phyloP scores from a whole-genome alignment of 1,140 invertebrate genomes.

The Samia ricini region DNA sequence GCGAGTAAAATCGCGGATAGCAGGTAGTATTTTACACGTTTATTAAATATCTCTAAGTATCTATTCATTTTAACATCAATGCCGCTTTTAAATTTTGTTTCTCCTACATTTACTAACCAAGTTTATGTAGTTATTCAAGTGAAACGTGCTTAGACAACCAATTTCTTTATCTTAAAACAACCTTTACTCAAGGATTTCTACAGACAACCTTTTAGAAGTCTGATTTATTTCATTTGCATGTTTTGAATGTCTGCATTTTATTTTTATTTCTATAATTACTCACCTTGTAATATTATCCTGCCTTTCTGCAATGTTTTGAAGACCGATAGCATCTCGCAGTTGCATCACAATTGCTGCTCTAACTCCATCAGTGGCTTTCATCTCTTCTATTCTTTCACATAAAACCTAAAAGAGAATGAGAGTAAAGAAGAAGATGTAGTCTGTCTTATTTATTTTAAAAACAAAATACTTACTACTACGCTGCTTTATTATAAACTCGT shows the following conservation, averaged over 20 bases:
- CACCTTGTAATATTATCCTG: constrained; percentile 88
- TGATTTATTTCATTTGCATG: not conserved
- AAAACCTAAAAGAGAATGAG: constrained; percentile 75
- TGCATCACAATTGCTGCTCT: constrained; percentile 92
- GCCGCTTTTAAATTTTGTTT: not conserved
- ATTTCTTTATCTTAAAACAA: not conserved
- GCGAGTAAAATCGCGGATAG: too few relatives aligned
- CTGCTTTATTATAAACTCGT: too few relatives aligned
- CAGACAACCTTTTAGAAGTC: not conserved
- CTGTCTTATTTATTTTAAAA: too few relatives aligned
- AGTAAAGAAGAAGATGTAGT: not conserved
- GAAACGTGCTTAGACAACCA: constrained; percentile 11
- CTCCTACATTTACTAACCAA: constrained; percentile 3
- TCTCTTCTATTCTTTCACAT: constrained; percentile 91
- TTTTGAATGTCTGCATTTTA: not conserved
- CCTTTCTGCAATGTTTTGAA: constrained; percentile 84
- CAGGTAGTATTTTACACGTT: too few relatives aligned
- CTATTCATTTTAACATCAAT: too few relatives aligned
- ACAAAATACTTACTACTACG: too few relatives aligned
- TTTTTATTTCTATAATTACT: constrained; percentile 31
- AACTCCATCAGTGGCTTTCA: constrained; percentile 84
- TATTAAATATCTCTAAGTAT: too few relatives aligned
- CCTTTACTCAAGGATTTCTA: not conserved
- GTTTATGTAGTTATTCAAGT: constrained; percentile 13
- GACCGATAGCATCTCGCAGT: constrained; percentile 88